These are phyloP conservation scores for Gopherus evgoodei DNA, from an alignment of 2,113 vertebrate species.

Conservation along the genomic window DNA sequence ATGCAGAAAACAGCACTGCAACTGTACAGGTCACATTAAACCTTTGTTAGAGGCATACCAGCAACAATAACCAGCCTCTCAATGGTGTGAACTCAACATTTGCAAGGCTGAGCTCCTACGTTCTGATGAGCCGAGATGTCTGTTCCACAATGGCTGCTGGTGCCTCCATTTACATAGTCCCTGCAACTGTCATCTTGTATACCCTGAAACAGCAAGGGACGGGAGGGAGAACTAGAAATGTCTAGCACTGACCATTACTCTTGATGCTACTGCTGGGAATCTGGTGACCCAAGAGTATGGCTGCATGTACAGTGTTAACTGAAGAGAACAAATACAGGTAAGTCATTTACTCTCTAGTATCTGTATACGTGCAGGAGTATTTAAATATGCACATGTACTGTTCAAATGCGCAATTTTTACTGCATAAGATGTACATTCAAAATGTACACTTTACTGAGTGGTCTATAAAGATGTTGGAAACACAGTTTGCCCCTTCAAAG, in stretches of 20 bases:
- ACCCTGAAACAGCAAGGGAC: background rate
- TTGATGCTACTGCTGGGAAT: background rate
- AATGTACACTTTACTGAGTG: conserved; percentile 52
- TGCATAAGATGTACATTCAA: conserved; percentile 41
- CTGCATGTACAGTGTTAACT: conserved; percentile 33
- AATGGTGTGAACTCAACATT: fast-evolving
- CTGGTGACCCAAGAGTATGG: fast-evolving
- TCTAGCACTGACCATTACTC: background rate
- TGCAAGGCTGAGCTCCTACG: fast-evolving
- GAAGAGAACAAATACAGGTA: conserved; percentile 77
- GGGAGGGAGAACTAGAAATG: background rate
- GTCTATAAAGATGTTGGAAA: conserved; percentile 55
- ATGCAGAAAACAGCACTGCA: fast-evolving
- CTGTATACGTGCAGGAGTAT: conserved; percentile 70
- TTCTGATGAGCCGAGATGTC: background rate
- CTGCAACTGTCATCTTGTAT: fast-evolving
- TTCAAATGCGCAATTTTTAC: conserved; percentile 66
- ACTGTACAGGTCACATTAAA: background rate
- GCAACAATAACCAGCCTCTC: background rate
- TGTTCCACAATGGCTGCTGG: background rate
- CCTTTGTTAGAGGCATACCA: background rate
- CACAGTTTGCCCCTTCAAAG: conserved; percentile 53
- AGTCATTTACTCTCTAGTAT: conserved; percentile 67
- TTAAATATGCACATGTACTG: conserved; percentile 67
- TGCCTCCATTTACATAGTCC: background rate